These are phyloP conservation scores for Ophraella communa DNA, from an alignment of 2,888 invertebrate genomes.

Conservation along the genomic window DNA sequence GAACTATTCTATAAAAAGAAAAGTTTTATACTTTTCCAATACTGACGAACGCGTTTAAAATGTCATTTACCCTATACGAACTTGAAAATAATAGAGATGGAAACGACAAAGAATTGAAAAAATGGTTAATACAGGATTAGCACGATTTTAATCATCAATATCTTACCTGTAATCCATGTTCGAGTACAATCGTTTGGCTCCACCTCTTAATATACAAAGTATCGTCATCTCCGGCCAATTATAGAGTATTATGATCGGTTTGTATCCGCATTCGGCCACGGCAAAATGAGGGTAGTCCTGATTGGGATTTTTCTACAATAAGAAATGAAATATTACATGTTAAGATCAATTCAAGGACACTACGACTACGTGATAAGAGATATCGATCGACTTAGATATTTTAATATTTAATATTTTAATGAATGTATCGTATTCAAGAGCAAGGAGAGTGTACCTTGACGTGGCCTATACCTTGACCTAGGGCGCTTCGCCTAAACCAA, in stretches of 20 bases:
- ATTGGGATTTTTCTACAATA: slow-evolving; percentile 68
- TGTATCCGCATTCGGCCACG: slow-evolving; percentile 79
- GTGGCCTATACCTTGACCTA: slow-evolving; percentile 83
- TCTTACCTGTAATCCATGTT: slow-evolving; percentile 74
- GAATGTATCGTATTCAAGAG: no score
- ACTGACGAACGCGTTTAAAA: no score
- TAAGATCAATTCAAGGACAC: neutral
- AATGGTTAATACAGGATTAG: no score
- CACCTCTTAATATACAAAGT: slow-evolving; percentile 74
- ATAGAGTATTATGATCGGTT: slow-evolving; percentile 82
- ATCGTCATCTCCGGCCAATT: slow-evolving; percentile 82
- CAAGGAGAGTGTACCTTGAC: slow-evolving; percentile 77
- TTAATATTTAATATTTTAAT: no score
- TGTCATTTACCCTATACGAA: no score
- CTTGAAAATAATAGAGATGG: no score
- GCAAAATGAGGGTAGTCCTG: slow-evolving; percentile 72
- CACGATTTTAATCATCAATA: slow-evolving; percentile 15
- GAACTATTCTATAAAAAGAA: no score
- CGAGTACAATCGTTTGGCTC: slow-evolving; percentile 76
- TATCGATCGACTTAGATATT: no score
- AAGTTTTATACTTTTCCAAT: no score
- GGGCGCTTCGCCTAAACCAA: slow-evolving; percentile 74
- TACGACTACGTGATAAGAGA: no score
- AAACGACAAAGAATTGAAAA: no score
- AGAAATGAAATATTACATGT: neutral